phyloP scores from a whole-genome alignment of 2,797 vertebrate species.

The Eulemur coronatus region DNA sequence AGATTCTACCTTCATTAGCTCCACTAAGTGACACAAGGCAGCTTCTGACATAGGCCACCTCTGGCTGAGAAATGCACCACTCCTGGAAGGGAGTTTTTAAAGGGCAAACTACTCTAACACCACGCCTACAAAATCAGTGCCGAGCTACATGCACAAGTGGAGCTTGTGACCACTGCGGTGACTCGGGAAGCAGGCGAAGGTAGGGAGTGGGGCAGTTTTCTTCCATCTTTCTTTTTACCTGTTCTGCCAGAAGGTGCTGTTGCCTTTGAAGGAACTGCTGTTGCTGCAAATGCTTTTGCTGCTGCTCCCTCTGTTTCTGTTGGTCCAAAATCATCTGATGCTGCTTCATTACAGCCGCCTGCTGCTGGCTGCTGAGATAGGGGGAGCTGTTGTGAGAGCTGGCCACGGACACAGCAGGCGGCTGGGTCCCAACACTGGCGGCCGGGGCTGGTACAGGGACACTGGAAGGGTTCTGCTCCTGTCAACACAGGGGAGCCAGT shows the following conservation, averaged over 20 bases:
- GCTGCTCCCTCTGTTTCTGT: constrained; percentile 88
- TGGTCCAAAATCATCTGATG: constrained; percentile 89
- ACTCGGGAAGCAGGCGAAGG: not conserved
- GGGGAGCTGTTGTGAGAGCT: constrained; percentile 87
- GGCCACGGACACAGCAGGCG: constrained; percentile 84
- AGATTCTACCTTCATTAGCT: not conserved
- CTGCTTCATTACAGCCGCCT: constrained; percentile 90
- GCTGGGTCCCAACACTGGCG: constrained; percentile 85
- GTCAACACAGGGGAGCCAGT: constrained; percentile 13
- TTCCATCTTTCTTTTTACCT: constrained; percentile 84
- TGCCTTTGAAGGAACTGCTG: constrained; percentile 92
- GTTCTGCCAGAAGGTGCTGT: constrained; percentile 93
- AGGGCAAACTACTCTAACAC: not conserved
- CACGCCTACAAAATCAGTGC: not conserved
- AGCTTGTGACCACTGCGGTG: rapidly evolving
- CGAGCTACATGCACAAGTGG: rapidly evolving
- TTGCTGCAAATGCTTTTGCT: constrained; percentile 86
- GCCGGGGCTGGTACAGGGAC: constrained; percentile 86
- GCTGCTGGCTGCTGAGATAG: constrained; percentile 91
- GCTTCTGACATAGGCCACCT: not conserved
- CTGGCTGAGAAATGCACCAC: not conserved
- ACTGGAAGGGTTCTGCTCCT: constrained; percentile 92
- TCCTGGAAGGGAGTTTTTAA: not conserved
- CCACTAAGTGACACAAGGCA: not conserved
- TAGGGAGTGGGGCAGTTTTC: rapidly evolving